Conservation (phyloP, 53 echinoderm and acorn worm species). For the Echinometra lucunter region DNA sequence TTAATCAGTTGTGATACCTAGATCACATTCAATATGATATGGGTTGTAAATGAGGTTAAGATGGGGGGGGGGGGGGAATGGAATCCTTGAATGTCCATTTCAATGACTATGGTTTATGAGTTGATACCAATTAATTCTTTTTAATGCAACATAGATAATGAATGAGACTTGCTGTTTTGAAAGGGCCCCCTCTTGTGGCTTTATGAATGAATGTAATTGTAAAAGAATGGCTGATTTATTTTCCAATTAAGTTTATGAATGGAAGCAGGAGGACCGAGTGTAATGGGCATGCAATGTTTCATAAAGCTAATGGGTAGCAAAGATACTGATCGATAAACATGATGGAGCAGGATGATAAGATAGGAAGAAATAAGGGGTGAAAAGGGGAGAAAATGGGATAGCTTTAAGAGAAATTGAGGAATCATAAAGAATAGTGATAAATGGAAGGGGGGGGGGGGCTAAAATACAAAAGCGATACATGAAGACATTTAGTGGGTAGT, state of each 20-base stretch:
- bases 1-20: too few relatives aligned
- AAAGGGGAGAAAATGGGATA: not conserved
- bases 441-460: not conserved
- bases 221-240: constrained; percentile 10
- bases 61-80: not conserved
- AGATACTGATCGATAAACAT: not conserved
- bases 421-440: not conserved
- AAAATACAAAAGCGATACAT: not conserved
- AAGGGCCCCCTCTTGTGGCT: not conserved
- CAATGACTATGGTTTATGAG: not conserved
- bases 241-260: not conserved
- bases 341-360: not conserved
- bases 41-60: not conserved
- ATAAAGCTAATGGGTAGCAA: not conserved
- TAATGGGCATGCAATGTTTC: not conserved
- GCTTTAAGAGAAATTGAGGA: not conserved
- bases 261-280: not conserved
- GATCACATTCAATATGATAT: not conserved
- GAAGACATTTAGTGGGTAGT: too few relatives aligned
- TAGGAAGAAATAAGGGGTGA: not conserved
- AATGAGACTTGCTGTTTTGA: not conserved
- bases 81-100: not conserved
- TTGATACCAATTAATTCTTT: not conserved
- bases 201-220: not conserved
- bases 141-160: not conserved